These are phyloP conservation scores for Chaetorhynchus papuensis DNA, from an alignment of 2,113 vertebrate genomes.

Conservation along the genomic window DNA sequence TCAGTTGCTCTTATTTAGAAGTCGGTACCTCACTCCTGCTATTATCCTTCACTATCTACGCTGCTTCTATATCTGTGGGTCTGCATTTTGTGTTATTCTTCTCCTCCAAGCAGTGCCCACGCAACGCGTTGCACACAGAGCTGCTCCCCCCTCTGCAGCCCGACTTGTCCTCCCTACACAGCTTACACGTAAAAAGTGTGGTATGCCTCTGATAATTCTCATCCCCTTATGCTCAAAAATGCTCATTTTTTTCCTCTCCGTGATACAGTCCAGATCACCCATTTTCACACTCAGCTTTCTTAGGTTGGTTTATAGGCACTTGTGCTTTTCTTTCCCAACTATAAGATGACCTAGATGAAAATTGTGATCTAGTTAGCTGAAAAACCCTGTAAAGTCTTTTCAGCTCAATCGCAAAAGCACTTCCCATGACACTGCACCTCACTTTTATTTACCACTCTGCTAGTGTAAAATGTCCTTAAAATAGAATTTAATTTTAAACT, in stretches of 20 bases:
- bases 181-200: not conserved
- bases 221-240: not conserved
- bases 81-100: not conserved
- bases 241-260: not conserved
- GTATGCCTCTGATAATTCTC: not conserved
- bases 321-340: not conserved
- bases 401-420: not conserved
- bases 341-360: not conserved
- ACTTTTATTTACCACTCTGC: not conserved
- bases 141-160: not conserved
- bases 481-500: constrained; percentile 1
- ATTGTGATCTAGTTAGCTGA: not conserved
- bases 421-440: not conserved
- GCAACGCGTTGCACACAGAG: not conserved
- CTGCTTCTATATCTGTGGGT: not conserved
- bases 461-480: constrained; percentile 1
- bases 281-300: not conserved
- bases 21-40: not conserved
- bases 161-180: not conserved
- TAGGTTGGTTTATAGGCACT: not conserved
- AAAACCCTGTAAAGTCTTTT: not conserved
- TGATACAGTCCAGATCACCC: constrained; percentile 17
- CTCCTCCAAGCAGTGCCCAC: not conserved
- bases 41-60: not conserved
- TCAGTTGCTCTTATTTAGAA: not conserved